Base-by-base conservation (phyloP, 2,113 vertebrate species). In the Otocyon megalotis region DNA sequence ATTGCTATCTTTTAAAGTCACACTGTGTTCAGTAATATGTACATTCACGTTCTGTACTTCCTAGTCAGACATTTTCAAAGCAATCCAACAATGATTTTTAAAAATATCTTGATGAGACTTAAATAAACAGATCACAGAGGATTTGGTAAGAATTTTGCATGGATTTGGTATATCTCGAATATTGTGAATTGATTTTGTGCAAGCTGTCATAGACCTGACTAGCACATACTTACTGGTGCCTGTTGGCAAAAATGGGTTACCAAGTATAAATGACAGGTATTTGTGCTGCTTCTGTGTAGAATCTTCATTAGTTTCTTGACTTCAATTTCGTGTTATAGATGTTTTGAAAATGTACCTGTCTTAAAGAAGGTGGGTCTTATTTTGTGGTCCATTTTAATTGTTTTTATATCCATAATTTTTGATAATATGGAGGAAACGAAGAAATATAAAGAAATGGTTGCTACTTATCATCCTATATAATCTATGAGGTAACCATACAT, bases 321-420 rank as follows among this genome's bases (percentile, higher is more conserved):
- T 74, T 74, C 10, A 67, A 19, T 87, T 54, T 81, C 77, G 9
- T 20, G 1, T 67, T 67, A 48, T 5, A 77, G 35, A 63, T 69
- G 17, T 93, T 94, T 96, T 94, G 20, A 74, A 95, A 72, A 28
- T 69, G 11, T 88, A 32, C 37, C 15, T 76, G 20, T 48, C 2
- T 32, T 82, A 85, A 63, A 85, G 63, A 88, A 79, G 48, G 11
- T 43, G 32, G 6, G 4, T 71, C 56, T 85, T 65, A n/a, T 58
- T 93, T 96, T 77, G 26, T 56, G 48, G 50, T 92, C 35, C 22
- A 62, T 81, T 90, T 84, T 11, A 69, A 85, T 94, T 82, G 24
- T 71, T 80, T 91, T 8, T 76, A 6, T 69, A 24, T 62, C 4
- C 81, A 24, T 92, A 19, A 62, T 9, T 65, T 93, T 79, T 92